A percentile compares a stretch with the other conserved stretches of the same genome.
phyloP scores from a whole-genome alignment of 2,888 invertebrate species.

The Hoplodrina blanda region DNA sequence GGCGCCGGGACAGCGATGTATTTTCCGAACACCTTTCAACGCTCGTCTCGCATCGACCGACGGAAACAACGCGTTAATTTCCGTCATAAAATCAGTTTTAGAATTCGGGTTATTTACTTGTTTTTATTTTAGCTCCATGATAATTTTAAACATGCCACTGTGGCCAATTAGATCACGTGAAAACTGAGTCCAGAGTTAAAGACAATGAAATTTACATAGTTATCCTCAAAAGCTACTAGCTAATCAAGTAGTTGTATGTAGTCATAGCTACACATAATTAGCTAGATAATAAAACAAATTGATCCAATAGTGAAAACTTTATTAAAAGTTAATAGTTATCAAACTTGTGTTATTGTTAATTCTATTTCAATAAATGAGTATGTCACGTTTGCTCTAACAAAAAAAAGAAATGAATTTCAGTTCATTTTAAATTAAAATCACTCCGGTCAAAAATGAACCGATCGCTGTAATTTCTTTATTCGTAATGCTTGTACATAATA shows the following conservation, averaged over 20 bases:
- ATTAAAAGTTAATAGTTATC: not conserved
- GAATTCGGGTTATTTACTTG: slow-evolving; percentile 90
- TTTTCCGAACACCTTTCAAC: slow-evolving; percentile 90
- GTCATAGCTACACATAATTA: not conserved
- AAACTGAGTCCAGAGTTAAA: slow-evolving; percentile 65
- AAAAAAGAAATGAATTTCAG: too few species aligned
- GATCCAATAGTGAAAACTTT: not conserved
- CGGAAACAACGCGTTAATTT: slow-evolving; percentile 91
- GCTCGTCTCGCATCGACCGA: slow-evolving; percentile 89
- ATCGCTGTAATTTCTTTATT: too few species aligned
- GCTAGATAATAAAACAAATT: not conserved
- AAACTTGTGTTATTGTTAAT: not conserved
- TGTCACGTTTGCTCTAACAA: not conserved
- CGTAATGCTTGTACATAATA: too few species aligned
- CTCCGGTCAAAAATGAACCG: too few species aligned
- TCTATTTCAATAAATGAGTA: not conserved
- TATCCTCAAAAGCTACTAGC: not conserved
- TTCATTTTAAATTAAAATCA: too few species aligned
- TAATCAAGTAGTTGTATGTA: not conserved
- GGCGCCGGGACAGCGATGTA: slow-evolving; percentile 79
- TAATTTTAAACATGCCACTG: slow-evolving; percentile 88
- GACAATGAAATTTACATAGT: slow-evolving; percentile 11
- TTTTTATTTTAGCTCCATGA: slow-evolving; percentile 90
- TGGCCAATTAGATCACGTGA: slow-evolving; percentile 88
- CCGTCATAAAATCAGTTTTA: slow-evolving; percentile 91